These are phyloP conservation scores for Cremastinae sp. DNA, from an alignment of 2,888 invertebrate genomes.

Conservation along the genomic window DNA sequence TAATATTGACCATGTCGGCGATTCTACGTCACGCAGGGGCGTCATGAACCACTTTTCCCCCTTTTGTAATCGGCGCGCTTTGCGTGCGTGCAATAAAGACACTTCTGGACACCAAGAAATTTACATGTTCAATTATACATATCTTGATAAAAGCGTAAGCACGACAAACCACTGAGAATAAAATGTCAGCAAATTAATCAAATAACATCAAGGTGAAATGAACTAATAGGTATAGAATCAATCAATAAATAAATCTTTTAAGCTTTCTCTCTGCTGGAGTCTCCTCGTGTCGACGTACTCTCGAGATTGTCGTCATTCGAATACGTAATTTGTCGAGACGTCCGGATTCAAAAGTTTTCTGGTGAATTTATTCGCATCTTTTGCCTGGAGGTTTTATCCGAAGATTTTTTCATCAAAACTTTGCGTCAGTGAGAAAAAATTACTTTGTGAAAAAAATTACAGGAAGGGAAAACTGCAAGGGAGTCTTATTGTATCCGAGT, in stretches of 20 bases:
- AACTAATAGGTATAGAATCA: slow-evolving; percentile 32
- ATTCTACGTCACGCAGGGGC: slow-evolving; percentile 27
- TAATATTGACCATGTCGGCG: slow-evolving; percentile 70
- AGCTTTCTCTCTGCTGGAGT: too few species aligned
- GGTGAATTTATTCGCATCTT: too few species aligned
- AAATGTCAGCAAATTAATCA: slow-evolving; percentile 71
- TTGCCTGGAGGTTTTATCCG: too few species aligned
- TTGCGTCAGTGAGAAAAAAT: too few species aligned
- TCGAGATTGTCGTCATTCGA: too few species aligned
- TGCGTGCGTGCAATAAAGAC: slow-evolving; percentile 62
- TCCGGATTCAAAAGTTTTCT: too few species aligned
- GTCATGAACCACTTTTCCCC: slow-evolving; percentile 69
- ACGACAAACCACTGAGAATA: slow-evolving; percentile 66
- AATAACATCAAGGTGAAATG: slow-evolving; percentile 49
- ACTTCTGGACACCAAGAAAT: slow-evolving; percentile 19
- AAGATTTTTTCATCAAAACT: too few species aligned
- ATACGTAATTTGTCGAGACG: too few species aligned
- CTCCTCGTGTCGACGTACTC: too few species aligned
- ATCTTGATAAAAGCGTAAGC: slow-evolving; percentile 73
- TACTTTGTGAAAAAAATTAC: not conserved
- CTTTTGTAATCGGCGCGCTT: slow-evolving; percentile 72
- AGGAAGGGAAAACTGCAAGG: not conserved
- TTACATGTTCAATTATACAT: slow-evolving; percentile 75
- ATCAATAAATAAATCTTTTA: too few species aligned
- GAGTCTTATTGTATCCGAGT: slow-evolving; percentile 3